Conservation (phyloP, 2,797 vertebrate species). For the Melanotaenia parkinsoni region DNA sequence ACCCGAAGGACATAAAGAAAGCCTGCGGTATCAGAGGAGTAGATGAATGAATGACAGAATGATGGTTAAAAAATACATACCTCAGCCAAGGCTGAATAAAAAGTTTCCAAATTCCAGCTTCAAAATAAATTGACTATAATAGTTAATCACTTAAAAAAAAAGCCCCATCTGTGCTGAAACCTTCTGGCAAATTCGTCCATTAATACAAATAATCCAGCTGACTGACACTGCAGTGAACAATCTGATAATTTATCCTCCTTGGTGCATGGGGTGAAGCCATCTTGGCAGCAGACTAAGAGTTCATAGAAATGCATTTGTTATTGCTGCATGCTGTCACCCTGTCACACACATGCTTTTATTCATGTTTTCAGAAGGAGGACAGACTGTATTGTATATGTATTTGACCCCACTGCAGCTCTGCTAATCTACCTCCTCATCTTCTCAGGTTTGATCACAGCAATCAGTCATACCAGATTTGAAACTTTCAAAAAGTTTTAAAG, state of each 20-base stretch:
- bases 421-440: constrained; percentile 59
- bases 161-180: not conserved
- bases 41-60: not conserved
- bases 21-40: constrained; percentile 67
- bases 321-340: constrained; percentile 21
- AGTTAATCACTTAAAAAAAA: not conserved
- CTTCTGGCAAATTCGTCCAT: not conserved
- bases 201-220: not conserved
- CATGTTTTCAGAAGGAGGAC: constrained; percentile 22
- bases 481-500: not conserved
- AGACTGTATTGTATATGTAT: constrained; percentile 22
- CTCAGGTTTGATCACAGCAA: constrained; percentile 39
- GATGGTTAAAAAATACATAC: not conserved
- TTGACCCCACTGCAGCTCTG: constrained; percentile 32
- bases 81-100: not conserved
- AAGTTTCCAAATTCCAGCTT: not conserved
- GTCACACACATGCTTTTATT: constrained; percentile 4
- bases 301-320: constrained; percentile 11
- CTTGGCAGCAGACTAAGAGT: not conserved
- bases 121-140: not conserved
- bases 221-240: not conserved
- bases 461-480: constrained; percentile 1
- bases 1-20: constrained; percentile 70
- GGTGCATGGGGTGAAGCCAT: not conserved
- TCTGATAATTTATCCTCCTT: not conserved